A percentile compares a stretch with the other conserved stretches of the same genome.
phyloP scores from a whole-genome alignment of 2,797 vertebrate genomes.

The Crax fasciolata region DNA sequence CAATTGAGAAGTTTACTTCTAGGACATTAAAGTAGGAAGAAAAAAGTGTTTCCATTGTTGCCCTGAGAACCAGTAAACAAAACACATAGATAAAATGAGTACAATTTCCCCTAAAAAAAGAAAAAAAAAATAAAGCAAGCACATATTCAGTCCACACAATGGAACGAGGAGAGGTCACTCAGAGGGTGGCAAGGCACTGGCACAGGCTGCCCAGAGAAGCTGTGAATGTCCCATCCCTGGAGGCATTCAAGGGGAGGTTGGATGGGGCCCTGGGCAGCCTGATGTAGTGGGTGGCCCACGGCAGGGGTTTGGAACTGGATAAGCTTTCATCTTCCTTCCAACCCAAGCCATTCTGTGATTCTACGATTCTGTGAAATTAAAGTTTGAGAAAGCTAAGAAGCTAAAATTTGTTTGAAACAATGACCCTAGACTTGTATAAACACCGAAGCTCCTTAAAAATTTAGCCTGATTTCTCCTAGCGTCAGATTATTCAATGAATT shows the following conservation, averaged over 20 bases:
- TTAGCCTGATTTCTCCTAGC: background rate
- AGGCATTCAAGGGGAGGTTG: background rate
- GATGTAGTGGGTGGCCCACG: background rate
- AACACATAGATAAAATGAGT: background rate
- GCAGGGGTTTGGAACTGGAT: background rate
- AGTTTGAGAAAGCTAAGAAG: background rate
- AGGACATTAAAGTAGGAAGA: background rate
- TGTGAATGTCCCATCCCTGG: background rate
- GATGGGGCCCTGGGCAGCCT: background rate
- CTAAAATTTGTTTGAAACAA: background rate
- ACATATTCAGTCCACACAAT: background rate
- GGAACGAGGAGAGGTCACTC: background rate
- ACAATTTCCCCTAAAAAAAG: background rate
- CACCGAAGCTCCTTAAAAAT: background rate
- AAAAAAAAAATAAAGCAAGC: background rate
- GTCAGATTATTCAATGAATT: background rate
- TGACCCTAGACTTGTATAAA: background rate
- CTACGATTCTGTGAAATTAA: background rate
- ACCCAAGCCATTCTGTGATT: background rate
- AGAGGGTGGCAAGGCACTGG: background rate
- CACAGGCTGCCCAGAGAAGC: background rate
- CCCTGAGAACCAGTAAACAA: background rate
- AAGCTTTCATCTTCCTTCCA: background rate
- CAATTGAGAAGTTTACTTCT: background rate
- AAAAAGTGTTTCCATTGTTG: background rate